A percentile compares a stretch with the other conserved stretches of the same genome.
Conservation (phyloP, 2,888 invertebrate species). For the Sympetrum striolatum region DNA sequence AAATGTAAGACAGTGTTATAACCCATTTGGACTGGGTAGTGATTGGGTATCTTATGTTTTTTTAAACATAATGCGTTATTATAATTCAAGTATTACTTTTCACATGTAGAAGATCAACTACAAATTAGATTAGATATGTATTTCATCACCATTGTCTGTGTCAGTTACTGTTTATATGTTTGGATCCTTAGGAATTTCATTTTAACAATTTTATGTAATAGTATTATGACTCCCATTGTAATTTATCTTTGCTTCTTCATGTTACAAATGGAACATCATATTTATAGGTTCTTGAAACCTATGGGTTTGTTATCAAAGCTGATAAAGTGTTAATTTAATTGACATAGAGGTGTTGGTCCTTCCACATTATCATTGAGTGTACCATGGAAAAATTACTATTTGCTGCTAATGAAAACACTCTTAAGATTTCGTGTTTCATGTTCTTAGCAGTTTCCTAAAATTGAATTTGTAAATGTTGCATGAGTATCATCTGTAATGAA, state of each 20-base stretch:
- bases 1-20: neutral
- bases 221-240: slow-evolving; percentile 26
- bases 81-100: slow-evolving; percentile 14
- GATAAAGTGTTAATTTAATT: slow-evolving; percentile 12
- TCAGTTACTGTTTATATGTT: neutral
- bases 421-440: neutral
- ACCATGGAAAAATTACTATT: neutral
- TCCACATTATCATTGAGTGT: slow-evolving; percentile 10
- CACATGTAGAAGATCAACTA: neutral
- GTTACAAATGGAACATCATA: neutral
- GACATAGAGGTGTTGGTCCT: slow-evolving; percentile 30
- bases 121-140: slow-evolving; percentile 12
- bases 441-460: neutral
- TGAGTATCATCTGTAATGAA: neutral
- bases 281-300: neutral
- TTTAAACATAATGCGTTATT: neutral
- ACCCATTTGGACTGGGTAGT: slow-evolving; percentile 4
- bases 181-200: neutral
- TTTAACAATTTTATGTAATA: neutral
- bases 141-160: neutral
- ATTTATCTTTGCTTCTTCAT: neutral
- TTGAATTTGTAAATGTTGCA: slow-evolving; percentile 8
- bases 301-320: neutral
- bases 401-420: neutral
- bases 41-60: neutral